These are phyloP conservation scores for Trematomus loennbergii DNA, from an alignment of 2,113 vertebrate genomes.

Conservation along the genomic window DNA sequence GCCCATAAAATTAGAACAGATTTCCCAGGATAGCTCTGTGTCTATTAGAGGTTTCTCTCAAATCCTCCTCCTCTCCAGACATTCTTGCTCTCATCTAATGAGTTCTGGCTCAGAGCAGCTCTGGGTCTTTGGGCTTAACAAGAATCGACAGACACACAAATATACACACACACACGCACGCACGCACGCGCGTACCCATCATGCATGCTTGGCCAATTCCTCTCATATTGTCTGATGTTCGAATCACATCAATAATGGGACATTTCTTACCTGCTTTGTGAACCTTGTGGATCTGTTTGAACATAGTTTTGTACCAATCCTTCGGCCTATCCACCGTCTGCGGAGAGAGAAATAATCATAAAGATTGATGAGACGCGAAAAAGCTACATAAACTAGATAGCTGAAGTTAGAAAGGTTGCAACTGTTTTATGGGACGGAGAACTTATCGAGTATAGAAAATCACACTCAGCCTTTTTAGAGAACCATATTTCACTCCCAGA, in stretches of 20 bases:
- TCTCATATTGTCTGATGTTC: slow-evolving; percentile 6
- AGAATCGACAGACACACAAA: slow-evolving; percentile 29
- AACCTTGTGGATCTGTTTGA: slow-evolving; percentile 99
- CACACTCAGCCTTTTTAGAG: slow-evolving; percentile 3
- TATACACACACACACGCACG: slow-evolving; percentile 3
- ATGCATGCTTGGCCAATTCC: slow-evolving; percentile 26
- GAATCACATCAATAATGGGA: neutral
- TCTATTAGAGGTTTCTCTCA: slow-evolving; percentile 65
- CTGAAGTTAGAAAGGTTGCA: slow-evolving; percentile 2
- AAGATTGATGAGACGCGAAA: slow-evolving; percentile 34
- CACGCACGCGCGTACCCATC: neutral
- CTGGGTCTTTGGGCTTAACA: slow-evolving; percentile 50
- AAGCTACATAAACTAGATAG: slow-evolving; percentile 22
- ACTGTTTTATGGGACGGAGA: slow-evolving; percentile 9
- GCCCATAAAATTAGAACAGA: slow-evolving; percentile 61
- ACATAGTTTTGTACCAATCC: slow-evolving; percentile 99
- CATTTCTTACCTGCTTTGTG: slow-evolving; percentile 91
- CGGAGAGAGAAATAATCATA: slow-evolving; percentile 39
- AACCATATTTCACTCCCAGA: slow-evolving; percentile 21
- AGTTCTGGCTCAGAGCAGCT: slow-evolving; percentile 61
- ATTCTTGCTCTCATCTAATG: slow-evolving; percentile 60
- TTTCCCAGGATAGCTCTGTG: slow-evolving; percentile 66
- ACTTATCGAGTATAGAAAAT: slow-evolving; percentile 11
- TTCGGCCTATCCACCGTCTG: slow-evolving; percentile 98
- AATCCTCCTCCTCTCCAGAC: slow-evolving; percentile 45